These are phyloP conservation scores for Dendropsophus ebraccatus DNA, from an alignment of 2,113 vertebrate genomes.

Conservation along the genomic window DNA sequence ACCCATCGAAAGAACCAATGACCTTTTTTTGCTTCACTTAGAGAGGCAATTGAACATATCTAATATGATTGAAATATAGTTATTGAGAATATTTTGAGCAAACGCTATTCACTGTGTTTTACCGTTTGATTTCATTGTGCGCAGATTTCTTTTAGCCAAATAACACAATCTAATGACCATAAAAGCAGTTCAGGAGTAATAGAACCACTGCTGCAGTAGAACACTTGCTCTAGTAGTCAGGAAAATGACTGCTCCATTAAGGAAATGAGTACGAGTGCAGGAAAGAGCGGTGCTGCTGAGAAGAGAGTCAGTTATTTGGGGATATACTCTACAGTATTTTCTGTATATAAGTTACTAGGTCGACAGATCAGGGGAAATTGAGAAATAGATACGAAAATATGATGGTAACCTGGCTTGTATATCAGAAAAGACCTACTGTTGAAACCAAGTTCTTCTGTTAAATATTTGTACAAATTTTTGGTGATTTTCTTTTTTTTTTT, in stretches of 20 bases:
- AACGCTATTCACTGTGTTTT: background rate
- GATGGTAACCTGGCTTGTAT: too few species aligned
- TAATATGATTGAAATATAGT: conserved; percentile 1
- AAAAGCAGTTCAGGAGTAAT: background rate
- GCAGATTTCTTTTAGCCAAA: background rate
- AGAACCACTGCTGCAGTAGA: background rate
- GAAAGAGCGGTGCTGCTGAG: background rate
- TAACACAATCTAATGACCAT: conserved; percentile 2
- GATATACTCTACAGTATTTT: background rate
- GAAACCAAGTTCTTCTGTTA: too few species aligned
- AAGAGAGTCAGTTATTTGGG: background rate
- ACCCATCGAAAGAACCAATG: background rate
- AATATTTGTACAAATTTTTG: too few species aligned
- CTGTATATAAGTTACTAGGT: too few species aligned
- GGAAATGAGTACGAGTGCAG: background rate
- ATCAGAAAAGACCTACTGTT: too few species aligned
- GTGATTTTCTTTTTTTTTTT: too few species aligned
- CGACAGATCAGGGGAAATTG: too few species aligned
- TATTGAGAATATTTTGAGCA: conserved; percentile 2
- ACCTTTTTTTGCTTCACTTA: conserved; percentile 12
- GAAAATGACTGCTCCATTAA: background rate
- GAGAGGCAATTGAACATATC: background rate
- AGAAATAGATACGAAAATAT: too few species aligned
- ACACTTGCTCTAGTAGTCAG: background rate
- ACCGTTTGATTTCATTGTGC: background rate